Percentiles rank a stretch among this genome's conserved stretches.
These are phyloP conservation scores for Formica aserva DNA, from an alignment of 2,888 invertebrate genomes.

Conservation along the genomic window DNA sequence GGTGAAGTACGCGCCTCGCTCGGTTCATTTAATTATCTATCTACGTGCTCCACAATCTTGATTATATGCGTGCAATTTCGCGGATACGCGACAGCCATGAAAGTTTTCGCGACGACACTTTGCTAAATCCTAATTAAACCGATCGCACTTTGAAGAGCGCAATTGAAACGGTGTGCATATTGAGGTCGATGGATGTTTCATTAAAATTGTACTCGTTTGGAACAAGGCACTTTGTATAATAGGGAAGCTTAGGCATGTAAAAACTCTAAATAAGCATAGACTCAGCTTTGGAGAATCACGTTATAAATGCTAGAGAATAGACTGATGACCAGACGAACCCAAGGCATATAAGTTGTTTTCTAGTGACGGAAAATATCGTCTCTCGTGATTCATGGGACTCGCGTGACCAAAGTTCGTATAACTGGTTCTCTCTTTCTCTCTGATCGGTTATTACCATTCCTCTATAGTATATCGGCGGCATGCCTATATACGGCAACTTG, in stretches of 20 bases:
- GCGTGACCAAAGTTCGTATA: slow-evolving; percentile 54
- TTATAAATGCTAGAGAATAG: background rate
- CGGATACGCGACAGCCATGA: slow-evolving; percentile 11
- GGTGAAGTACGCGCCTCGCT: slow-evolving; percentile 35
- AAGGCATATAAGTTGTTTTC: background rate
- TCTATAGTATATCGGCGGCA: slow-evolving; percentile 35
- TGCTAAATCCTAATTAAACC: background rate
- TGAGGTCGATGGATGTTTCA: background rate
- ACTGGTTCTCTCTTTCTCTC: slow-evolving; percentile 60
- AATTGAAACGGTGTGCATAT: background rate
- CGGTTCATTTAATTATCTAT: slow-evolving; percentile 47
- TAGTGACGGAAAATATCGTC: background rate
- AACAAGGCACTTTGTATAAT: background rate
- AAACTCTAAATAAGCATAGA: background rate
- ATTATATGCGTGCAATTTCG: slow-evolving; percentile 22
- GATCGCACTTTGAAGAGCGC: background rate
- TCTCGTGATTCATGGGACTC: slow-evolving; percentile 62
- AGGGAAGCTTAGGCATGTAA: background rate
- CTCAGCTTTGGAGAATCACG: background rate
- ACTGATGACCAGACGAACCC: background rate
- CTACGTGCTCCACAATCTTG: slow-evolving; percentile 27
- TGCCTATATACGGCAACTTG: slow-evolving; percentile 54
- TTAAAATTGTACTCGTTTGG: slow-evolving; percentile 3
- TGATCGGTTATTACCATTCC: slow-evolving; percentile 58
- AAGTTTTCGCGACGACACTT: slow-evolving; percentile 1